These are phyloP conservation scores for Penaeus indicus DNA, from an alignment of 1,140 invertebrate species.

Conservation along the genomic window DNA sequence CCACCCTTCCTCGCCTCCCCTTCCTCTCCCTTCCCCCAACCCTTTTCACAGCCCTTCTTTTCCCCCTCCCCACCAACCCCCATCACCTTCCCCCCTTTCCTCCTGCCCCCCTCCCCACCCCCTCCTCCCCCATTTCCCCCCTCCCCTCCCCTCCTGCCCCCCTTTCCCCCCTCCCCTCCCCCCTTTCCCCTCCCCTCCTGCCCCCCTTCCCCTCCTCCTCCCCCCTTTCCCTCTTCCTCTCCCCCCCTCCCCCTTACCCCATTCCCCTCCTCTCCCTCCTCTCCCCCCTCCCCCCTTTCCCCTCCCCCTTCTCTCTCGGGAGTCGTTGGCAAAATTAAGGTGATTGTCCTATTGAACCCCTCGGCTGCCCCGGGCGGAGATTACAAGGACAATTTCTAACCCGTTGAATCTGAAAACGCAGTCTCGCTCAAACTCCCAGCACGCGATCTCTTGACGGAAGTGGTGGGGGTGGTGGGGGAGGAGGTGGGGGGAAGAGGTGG, in stretches of 20 bases:
- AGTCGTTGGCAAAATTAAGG: slow-evolving; percentile 55
- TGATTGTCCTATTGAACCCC: slow-evolving; percentile 52
- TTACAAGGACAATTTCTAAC: slow-evolving; percentile 58
- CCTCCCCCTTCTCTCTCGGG: slow-evolving; percentile 3
- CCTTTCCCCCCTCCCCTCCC: no score
- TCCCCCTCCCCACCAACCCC: no score
- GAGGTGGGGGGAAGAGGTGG: not conserved
- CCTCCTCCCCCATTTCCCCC: no score
- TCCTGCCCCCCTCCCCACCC: no score
- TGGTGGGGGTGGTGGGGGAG: not conserved
- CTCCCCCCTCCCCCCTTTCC: not conserved
- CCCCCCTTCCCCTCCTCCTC: no score
- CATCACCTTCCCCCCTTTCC: no score
- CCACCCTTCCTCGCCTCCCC: no score
- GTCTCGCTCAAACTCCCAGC: slow-evolving; percentile 39
- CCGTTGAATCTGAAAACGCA: slow-evolving; percentile 54
- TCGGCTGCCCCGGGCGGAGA: slow-evolving; percentile 1
- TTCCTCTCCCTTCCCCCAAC: no score
- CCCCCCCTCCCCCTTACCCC: not conserved
- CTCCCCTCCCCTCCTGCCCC: no score
- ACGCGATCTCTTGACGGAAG: slow-evolving; percentile 36
- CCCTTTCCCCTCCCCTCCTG: no score
- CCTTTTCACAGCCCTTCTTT: no score
- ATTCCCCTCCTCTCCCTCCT: not conserved
- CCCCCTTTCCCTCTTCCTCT: not conserved